Conservation (phyloP, 2,888 invertebrate genomes). For the Chrysolina americana region DNA sequence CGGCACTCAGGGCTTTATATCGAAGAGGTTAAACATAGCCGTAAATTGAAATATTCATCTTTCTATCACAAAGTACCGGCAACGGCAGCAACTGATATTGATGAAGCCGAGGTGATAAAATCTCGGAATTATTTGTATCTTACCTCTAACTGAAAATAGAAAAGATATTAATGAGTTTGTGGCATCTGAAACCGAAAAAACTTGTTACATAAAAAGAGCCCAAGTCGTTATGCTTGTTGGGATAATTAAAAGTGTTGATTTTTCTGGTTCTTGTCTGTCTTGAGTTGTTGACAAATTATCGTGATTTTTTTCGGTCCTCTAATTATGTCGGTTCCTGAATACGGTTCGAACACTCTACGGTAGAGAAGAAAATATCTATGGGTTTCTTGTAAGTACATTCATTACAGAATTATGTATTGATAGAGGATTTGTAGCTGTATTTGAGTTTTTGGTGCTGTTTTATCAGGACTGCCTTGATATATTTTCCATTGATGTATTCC, state of each 20-base stretch:
- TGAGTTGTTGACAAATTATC: slow-evolving; percentile 59
- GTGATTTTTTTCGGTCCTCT: slow-evolving; percentile 43
- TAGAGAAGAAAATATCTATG: no score
- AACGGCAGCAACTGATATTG: slow-evolving; percentile 45
- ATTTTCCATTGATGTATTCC: no score
- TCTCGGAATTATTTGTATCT: slow-evolving; percentile 50
- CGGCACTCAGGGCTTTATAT: slow-evolving; percentile 62
- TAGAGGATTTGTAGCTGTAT: neutral
- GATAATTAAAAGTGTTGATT: slow-evolving; percentile 64
- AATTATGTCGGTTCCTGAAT: slow-evolving; percentile 13
- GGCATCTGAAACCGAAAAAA: slow-evolving; percentile 40
- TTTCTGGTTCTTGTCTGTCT: slow-evolving; percentile 60
- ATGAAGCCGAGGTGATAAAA: slow-evolving; percentile 52
- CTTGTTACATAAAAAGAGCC: slow-evolving; percentile 59
- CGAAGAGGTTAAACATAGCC: slow-evolving; percentile 51
- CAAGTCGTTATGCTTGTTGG: slow-evolving; percentile 54
- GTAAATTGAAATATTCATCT: slow-evolving; percentile 63
- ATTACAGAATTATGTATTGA: neutral
- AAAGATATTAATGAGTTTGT: slow-evolving; percentile 50
- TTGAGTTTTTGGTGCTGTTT: no score
- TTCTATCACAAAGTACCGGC: slow-evolving; percentile 57
- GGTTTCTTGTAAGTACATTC: neutral
- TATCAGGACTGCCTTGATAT: no score
- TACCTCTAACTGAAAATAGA: slow-evolving; percentile 50
- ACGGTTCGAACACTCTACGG: no score